Evolutionary conservation across 2,797 vertebrate species (phyloP), one percentile per base, ranked within the genome.

Genomic region (Pangasius mekongensis): DNA sequence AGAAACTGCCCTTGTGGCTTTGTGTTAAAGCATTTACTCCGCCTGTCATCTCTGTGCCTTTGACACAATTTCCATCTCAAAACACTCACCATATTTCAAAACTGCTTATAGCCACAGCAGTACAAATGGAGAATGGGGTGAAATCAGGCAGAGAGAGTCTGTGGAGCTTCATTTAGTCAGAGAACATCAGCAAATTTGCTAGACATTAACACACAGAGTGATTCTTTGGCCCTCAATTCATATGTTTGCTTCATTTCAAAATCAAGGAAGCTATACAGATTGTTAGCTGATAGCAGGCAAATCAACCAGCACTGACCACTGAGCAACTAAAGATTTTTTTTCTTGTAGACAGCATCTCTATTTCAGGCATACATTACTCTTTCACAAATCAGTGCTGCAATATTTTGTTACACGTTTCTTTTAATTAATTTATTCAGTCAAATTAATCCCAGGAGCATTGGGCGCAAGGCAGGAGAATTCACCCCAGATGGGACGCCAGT

Each of bases 11-110:
- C 88, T 90, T 89, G 91, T 91, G 91, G 89, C 90, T 91, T 90
- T 89, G 91, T 90, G 88, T 91, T 91, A 84, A 90, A 89, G 88
- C 88, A 49, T 90, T 90, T 89, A 89, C 89, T 81, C 89, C 20
- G 88, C 91, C 87, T 89, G 87, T 89, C 91, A 83, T 87, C 83
- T 91, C 78, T 74, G 85, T 86, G 91, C 76, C 86, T 90, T 87
- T 84, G 85, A 87, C 86, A 91, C 88, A 90, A 87, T 85, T 87
- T 89, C 82, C 39, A 88, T 89, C 89, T 89, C 86, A 85, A 91
- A 77, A 82, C 86, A 87, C 87, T 90, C 86, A 71, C 83, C 83
- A 87, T 89, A 84, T 83, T 90, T 89, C 73, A 86, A 89, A 90
- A 87, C 83, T 85, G 77, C 87, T 89, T 83, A 74, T 43, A 89